Evolutionary conservation across 2,888 invertebrate species (phyloP).

Genomic region (Rhagonycha fulva): DNA sequence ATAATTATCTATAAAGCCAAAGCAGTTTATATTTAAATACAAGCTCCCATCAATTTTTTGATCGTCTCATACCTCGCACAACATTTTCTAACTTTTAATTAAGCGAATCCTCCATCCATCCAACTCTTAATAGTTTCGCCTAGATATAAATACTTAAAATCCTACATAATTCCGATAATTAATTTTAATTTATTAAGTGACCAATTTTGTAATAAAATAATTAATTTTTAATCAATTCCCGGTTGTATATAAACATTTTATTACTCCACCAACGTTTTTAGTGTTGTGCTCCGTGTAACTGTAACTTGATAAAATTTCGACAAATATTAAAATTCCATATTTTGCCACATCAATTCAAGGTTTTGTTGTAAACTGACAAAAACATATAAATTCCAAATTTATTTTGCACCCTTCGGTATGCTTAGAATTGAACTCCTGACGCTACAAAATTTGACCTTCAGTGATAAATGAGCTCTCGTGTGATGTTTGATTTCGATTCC

Average conservation of each 20-base stretch:
- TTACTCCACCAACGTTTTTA: neutral
- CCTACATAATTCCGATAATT: neutral
- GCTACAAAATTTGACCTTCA: too few relatives aligned
- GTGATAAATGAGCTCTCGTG: too few relatives aligned
- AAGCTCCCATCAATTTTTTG: slow-evolving; percentile 6
- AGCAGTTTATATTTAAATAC: slow-evolving; percentile 11
- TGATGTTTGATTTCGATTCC: too few relatives aligned
- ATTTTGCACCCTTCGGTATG: too few relatives aligned
- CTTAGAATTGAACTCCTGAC: too few relatives aligned
- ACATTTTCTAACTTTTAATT: neutral
- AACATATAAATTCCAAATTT: too few relatives aligned
- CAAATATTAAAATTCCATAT: too few relatives aligned
- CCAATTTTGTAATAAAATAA: neutral
- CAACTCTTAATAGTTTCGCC: neutral
- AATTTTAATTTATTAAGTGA: neutral
- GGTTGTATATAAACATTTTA: neutral
- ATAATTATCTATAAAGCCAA: slow-evolving; percentile 12
- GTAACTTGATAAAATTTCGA: neutral
- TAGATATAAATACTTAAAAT: neutral
- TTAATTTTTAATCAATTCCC: neutral
- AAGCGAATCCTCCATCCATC: neutral
- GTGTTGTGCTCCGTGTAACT: neutral
- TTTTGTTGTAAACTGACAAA: too few relatives aligned
- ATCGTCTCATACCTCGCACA: neutral
- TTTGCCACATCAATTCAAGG: too few relatives aligned